Base-by-base conservation (phyloP, 2,888 invertebrate species). In the Tromatobia lineatoria region DNA sequence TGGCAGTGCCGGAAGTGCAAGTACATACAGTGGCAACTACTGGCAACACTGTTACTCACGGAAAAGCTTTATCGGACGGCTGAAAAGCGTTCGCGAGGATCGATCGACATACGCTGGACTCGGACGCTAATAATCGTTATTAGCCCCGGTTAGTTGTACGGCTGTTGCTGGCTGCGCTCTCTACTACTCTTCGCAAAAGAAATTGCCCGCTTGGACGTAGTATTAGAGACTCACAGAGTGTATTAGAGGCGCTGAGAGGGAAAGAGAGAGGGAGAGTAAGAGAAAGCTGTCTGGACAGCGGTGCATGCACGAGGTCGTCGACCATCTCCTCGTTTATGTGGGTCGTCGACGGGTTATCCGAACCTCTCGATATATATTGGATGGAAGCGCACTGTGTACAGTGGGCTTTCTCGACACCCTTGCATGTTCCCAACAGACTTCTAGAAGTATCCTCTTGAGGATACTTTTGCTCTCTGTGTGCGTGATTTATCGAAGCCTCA, bases 281-380 rank as follows among this genome's bases (percentile, higher is more conserved):
- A 50, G 50, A 7, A 7, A 3, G 7, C 1, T 50, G 67, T 67
- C 67, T 29, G 45, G 67, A 25, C 67, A 25, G 15, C 67, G 45
- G 18, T n/a, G 18, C 34, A 50, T 69, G 10, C 71, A n/a, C 38
- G 57, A 47, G 69, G 57, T 77, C 77, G 59, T 59, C 69, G 77
- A 77, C 77, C 77, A 45, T 45, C 57, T 13, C 25, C 38, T 45
- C 64, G 67, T 20, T 47, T 69, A 77, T 67, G 54, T 77, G 69
- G 77, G 69, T 77, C 77, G 69, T 47, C 76, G 66, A n/a, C 25
- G 59, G 59, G 59, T 29, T 34, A 61, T 61, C 59, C 45, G 76
- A 34, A 57, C 64, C 66, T 61, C 81, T 76, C 76, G 47, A 79
- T 64, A 73, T 64, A 73, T 80, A 76, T 81, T 71, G 71, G 76